Percentiles rank a stretch among this genome's conserved stretches.
phyloP scores from a whole-genome alignment of 2,113 vertebrate species.

The Polyodon spathula region DNA sequence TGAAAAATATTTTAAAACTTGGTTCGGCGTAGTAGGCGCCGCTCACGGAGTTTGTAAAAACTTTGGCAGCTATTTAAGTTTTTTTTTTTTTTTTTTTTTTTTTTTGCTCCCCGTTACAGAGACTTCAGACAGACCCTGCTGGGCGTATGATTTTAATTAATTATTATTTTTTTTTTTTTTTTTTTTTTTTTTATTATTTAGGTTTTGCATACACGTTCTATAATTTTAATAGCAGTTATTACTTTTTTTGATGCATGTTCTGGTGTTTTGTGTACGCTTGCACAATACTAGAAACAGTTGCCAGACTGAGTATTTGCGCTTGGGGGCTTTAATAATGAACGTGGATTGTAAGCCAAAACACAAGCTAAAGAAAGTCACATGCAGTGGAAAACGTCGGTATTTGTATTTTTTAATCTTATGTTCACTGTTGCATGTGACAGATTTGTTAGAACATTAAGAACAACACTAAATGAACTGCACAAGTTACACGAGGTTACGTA shows the following conservation, averaged over 20 bases:
- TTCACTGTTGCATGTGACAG: constrained; percentile 23
- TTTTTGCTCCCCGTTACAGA: too few relatives aligned
- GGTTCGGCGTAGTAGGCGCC: constrained; percentile 15
- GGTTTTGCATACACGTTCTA: constrained; percentile 4
- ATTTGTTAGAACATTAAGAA: constrained; percentile 17
- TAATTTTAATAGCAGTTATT: too few relatives aligned
- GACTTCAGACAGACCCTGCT: not conserved
- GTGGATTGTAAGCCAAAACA: not conserved
- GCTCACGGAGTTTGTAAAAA: constrained; percentile 20
- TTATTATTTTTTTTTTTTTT: not conserved
- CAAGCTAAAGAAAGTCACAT: not conserved
- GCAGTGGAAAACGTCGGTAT: not conserved
- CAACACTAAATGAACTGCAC: constrained; percentile 11
- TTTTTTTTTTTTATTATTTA: too few relatives aligned
- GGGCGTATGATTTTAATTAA: too few relatives aligned
- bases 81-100: too few relatives aligned
- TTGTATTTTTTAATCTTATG: not conserved
- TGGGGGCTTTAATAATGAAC: not conserved
- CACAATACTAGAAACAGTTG: constrained; percentile 5
- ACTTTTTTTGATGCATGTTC: too few relatives aligned
- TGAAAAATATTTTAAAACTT: not conserved
- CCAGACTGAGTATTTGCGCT: not conserved
- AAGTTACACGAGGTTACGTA: constrained; percentile 45
- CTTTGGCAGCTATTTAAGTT: not conserved
- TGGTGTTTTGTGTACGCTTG: not conserved